Base-by-base conservation (phyloP, 2,113 vertebrate species). In the Arothron firmamentum region DNA sequence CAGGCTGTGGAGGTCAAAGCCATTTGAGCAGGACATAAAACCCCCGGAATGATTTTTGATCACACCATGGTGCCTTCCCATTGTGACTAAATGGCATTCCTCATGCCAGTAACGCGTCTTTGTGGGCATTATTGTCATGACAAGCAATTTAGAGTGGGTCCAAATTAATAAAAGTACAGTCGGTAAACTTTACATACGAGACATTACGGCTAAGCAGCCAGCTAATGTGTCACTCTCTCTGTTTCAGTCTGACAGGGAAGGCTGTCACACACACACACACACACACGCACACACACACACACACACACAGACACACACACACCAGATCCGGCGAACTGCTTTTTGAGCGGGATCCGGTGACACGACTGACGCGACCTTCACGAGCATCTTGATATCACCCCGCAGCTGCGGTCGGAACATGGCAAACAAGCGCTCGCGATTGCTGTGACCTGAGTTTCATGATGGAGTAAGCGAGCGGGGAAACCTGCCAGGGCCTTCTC, bases 21-120 rank as follows among this genome's bases (percentile, higher is more conserved):
- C 81, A 86, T 87, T 86, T 83, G 62, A 83, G 77, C 84, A 86
- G 83, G 86, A 85, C 82, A 86, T 85, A 80, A 85, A 84, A 84
- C 59, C 77, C 69, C 69, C 68, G 47, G 48, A 83, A 85, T 82
- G 77, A 70, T 85, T 84, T 85, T 84, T 81, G 81, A 85, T 86
- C 81, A 65, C 79, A 42, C 75, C 34, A 74, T 78, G 80, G 82
- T 75, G 82, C 76, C 46, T 9, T 72, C 54, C 79, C 73, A 54
- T 72, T 82, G 72, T 77, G 81, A 74, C 72, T 68, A 70, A 80
- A 78, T 51, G 57, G 25, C 55, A 46, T 51, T 71, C 52, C 56
- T 65, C 57, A 48, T 59, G 74, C 80, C 83, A 78, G 46, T 59
- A 76, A 62, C 21, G 43, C 56, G 63, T 68, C 61, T 72, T 67